phyloP scores from a whole-genome alignment of 2,113 vertebrate genomes.

The Lipotes vexillifer region DNA sequence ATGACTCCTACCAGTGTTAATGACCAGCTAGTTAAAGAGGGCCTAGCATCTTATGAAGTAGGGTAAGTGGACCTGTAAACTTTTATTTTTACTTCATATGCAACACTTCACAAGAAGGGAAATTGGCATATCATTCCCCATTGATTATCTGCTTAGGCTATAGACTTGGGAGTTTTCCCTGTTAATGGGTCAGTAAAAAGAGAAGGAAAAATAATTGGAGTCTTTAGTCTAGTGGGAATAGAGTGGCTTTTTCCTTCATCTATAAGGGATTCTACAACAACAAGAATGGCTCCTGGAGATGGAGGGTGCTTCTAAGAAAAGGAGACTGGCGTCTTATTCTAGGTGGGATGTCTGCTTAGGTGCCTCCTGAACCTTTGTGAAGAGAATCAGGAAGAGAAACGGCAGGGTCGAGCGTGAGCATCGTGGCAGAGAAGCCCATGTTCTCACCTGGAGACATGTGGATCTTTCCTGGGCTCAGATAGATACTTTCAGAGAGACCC shows the following conservation, averaged over 20 bases:
- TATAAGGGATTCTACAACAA: neutral
- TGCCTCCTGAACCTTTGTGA: neutral
- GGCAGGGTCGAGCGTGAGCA: neutral
- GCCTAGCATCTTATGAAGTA: slow-evolving; percentile 76
- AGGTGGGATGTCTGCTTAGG: neutral
- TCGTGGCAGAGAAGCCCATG: neutral
- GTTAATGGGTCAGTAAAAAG: neutral
- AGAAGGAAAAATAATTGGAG: neutral
- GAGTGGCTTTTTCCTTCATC: neutral
- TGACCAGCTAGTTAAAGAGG: slow-evolving; percentile 79
- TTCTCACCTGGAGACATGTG: slow-evolving; percentile 6
- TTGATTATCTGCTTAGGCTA: neutral
- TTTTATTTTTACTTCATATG: neutral
- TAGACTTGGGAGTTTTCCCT: neutral
- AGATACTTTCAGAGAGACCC: neutral
- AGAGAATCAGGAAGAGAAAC: neutral
- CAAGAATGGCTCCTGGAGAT: neutral
- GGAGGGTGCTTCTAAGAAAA: neutral
- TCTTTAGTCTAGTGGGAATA: neutral
- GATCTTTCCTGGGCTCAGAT: neutral
- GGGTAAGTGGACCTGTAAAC: slow-evolving; percentile 73
- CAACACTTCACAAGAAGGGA: neutral
- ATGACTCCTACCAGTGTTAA: slow-evolving; percentile 78
- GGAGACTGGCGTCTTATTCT: neutral
- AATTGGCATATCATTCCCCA: neutral